These are phyloP conservation scores for Amniataba percoides DNA, from an alignment of 2,797 vertebrate genomes.

Conservation along the genomic window DNA sequence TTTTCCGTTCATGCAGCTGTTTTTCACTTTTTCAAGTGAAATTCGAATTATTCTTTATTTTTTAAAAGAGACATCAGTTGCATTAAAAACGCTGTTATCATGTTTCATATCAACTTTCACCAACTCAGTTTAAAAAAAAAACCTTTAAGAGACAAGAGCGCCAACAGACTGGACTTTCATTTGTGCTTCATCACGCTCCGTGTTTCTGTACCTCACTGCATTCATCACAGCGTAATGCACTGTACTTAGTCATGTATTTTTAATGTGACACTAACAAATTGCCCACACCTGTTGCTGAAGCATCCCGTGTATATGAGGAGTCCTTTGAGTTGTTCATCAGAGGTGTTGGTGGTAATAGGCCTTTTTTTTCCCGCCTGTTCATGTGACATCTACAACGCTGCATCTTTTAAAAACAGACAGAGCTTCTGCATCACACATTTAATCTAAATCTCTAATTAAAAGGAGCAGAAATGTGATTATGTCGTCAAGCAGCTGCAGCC, in stretches of 20 bases:
- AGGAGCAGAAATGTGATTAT: constrained; percentile 50
- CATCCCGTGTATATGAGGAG: constrained; percentile 20
- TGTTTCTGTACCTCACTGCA: not conserved
- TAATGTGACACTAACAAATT: constrained; percentile 56
- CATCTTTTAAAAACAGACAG: constrained; percentile 13
- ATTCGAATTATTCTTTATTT: constrained; percentile 16
- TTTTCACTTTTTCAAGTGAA: no score
- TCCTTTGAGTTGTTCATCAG: constrained; percentile 18
- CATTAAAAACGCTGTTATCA: not conserved
- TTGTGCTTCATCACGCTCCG: constrained; percentile 30
- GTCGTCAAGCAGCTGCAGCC: constrained; percentile 43
- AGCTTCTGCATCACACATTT: constrained; percentile 46
- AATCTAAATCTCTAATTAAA: constrained; percentile 61
- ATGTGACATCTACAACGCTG: not conserved
- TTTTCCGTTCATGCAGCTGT: no score
- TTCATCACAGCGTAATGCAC: constrained; percentile 19
- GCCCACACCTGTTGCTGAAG: constrained; percentile 48
- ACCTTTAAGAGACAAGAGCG: not conserved
- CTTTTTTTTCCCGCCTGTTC: not conserved
- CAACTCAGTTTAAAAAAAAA: constrained; percentile 12
- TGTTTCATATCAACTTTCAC: constrained; percentile 29
- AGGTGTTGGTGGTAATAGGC: constrained; percentile 4
- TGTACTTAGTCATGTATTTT: constrained; percentile 54
- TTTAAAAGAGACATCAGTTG: not conserved
- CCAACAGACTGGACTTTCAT: not conserved